Evolutionary conservation across 2,888 invertebrate species (phyloP).

Genomic region (Catocala fraxini): DNA sequence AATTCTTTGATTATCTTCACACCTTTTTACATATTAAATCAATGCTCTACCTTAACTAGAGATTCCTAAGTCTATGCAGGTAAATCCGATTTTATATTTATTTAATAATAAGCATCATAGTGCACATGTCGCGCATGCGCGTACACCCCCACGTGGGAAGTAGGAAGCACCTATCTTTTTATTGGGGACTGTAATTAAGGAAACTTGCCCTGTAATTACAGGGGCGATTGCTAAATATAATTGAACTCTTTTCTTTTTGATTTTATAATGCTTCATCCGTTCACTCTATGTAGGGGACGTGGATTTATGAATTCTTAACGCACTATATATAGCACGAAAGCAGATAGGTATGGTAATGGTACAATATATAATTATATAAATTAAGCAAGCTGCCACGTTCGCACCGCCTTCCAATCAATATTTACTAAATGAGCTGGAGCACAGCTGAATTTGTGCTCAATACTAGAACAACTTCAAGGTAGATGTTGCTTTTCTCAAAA

Average conservation of each 20-base stretch:
- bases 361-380: too few species aligned
- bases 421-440: too few species aligned
- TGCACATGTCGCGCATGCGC: constrained; percentile 76
- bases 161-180: constrained; percentile 84
- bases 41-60: background rate
- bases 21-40: background rate
- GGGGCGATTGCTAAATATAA: constrained; percentile 87
- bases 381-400: too few species aligned
- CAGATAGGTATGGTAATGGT: background rate
- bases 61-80: constrained; percentile 52
- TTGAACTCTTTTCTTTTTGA: constrained; percentile 78
- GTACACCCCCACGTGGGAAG: constrained; percentile 79
- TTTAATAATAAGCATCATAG: constrained; percentile 81
- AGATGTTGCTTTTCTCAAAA: too few species aligned
- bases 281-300: constrained; percentile 39
- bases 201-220: constrained; percentile 84
- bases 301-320: constrained; percentile 36
- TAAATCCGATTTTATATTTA: constrained; percentile 71
- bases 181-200: constrained; percentile 83
- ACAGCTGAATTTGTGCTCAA: too few species aligned
- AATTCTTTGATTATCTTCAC: too few species aligned
- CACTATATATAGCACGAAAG: background rate
- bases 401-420: too few species aligned
- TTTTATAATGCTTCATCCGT: constrained; percentile 67
- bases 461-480: too few species aligned